These are phyloP conservation scores for Platycercus adscitus DNA, from an alignment of 2,113 vertebrate genomes.

Conservation along the genomic window DNA sequence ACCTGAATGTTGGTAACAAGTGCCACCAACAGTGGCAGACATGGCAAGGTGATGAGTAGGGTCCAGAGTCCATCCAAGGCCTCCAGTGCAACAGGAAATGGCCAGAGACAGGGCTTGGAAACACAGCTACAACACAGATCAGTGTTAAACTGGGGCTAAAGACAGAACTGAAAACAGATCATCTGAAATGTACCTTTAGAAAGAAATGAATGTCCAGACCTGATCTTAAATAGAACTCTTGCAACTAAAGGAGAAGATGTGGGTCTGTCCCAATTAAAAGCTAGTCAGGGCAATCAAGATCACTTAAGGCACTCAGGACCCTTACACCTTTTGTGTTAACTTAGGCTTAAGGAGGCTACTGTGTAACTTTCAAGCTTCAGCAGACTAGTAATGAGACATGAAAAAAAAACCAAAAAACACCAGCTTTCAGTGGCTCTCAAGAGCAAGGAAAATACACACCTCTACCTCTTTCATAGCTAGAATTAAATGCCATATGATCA, in stretches of 20 bases:
- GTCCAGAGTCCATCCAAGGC: background rate
- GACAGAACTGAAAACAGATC: background rate
- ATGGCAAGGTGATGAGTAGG: too few species aligned
- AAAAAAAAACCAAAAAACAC: background rate
- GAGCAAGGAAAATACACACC: background rate
- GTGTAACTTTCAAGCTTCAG: background rate
- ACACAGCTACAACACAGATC: background rate
- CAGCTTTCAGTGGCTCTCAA: background rate
- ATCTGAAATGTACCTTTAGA: background rate
- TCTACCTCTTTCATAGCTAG: background rate
- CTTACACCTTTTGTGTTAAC: background rate
- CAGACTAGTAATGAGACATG: background rate
- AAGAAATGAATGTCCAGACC: background rate
- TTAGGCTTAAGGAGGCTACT: background rate
- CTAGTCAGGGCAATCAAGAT: background rate
- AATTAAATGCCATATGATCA: background rate
- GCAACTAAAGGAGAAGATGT: background rate
- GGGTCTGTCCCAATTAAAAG: background rate
- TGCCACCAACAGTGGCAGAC: background rate
- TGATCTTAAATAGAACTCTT: background rate
- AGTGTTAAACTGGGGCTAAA: background rate
- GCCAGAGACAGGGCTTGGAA: background rate
- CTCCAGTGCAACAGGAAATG: background rate
- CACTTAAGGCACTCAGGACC: background rate
- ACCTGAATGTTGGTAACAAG: too few species aligned